A percentile compares a stretch with the other conserved stretches of the same genome.
phyloP scores from a whole-genome alignment of 2,113 vertebrate genomes.

The Scophthalmus maximus region DNA sequence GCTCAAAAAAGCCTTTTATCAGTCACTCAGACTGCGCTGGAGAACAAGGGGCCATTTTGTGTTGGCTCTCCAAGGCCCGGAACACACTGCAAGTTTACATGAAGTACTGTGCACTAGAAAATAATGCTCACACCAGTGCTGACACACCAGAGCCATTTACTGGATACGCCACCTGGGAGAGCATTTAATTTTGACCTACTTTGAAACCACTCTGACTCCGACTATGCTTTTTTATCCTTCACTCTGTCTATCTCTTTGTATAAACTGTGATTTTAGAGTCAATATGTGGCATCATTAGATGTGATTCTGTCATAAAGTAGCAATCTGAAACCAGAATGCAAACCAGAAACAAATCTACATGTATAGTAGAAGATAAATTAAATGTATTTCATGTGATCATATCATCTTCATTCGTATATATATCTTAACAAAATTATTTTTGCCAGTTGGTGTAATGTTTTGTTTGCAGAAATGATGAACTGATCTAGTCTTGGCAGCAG shows the following conservation, averaged over 20 bases:
- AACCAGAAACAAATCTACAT: too few species aligned
- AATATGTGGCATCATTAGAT: not conserved
- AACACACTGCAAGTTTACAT: constrained; percentile 50
- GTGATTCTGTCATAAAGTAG: too few species aligned
- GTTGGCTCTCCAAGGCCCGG: constrained; percentile 43
- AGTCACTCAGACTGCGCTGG: constrained; percentile 70
- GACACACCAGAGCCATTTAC: constrained; percentile 11
- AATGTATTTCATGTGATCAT: not conserved
- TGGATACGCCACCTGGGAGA: constrained; percentile 8
- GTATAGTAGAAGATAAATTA: too few species aligned
- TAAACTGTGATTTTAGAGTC: too few species aligned
- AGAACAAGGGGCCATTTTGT: constrained; percentile 59
- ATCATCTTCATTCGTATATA: not conserved
- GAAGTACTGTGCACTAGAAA: constrained; percentile 10
- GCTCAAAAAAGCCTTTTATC: constrained; percentile 80
- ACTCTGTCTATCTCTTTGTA: too few species aligned
- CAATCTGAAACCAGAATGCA: too few species aligned
- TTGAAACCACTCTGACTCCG: not conserved
- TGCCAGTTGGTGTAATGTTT: not conserved
- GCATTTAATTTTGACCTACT: constrained; percentile 14
- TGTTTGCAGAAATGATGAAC: not conserved
- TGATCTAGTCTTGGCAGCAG: not conserved
- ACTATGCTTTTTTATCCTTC: not conserved
- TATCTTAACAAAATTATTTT: too few species aligned
- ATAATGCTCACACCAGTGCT: constrained; percentile 4